Conservation (phyloP, 35 echinoderm and acorn worm species). For the Ophiothrix spiculata region DNA sequence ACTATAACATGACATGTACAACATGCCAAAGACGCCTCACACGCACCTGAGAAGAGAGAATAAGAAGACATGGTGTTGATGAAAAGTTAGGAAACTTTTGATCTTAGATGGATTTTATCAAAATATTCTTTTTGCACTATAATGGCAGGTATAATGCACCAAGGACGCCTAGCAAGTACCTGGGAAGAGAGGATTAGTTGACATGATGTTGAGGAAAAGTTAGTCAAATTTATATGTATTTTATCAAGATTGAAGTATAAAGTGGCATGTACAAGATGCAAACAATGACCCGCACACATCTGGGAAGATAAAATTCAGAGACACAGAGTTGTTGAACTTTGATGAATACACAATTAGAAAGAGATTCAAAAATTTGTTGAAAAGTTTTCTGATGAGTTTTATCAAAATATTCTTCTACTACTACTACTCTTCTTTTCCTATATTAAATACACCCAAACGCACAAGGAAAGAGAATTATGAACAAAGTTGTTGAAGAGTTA, state of each 20-base stretch:
- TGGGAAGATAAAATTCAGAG: neutral
- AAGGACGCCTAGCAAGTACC: neutral
- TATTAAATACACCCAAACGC: no score
- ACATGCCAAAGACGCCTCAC: conserved; percentile 97
- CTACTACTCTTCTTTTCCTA: no score
- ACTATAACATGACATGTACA: conserved; percentile 97
- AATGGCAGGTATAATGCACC: neutral
- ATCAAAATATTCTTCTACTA: no score
- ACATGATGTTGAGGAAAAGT: neutral
- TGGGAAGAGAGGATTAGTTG: no score
- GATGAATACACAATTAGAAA: neutral
- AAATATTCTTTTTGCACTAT: neutral
- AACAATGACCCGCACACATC: neutral
- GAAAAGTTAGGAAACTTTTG: neutral
- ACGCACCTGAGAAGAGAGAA: conserved; percentile 64
- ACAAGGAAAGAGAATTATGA: no score
- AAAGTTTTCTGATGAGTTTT: no score
- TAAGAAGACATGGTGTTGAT: neutral
- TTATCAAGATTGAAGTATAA: no score
- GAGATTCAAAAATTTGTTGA: neutral
- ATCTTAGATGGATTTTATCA: no score
- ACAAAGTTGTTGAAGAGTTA: no score
- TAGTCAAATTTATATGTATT: neutral
- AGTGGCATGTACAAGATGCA: no score
- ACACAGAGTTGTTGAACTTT: neutral